Conservation (phyloP, 1,140 invertebrate genomes). For the Saxidomus purpurata region DNA sequence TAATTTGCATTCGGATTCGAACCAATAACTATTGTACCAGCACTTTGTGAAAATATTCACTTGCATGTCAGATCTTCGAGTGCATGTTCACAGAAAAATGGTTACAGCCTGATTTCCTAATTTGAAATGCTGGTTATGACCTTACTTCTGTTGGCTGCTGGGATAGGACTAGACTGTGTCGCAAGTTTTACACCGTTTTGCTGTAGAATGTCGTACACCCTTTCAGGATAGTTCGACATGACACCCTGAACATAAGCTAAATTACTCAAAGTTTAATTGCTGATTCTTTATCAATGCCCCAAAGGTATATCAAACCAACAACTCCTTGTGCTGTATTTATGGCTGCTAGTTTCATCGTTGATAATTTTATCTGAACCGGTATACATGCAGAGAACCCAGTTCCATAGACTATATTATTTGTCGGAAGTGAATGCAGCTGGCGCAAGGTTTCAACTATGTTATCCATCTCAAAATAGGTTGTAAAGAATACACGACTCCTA, state of each 20-base stretch:
- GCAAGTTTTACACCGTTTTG: neutral
- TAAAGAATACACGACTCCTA: neutral
- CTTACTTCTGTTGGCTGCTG: neutral
- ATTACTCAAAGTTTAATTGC: neutral
- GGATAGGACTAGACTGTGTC: neutral
- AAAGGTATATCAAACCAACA: neutral
- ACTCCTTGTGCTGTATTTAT: slow-evolving; percentile 8
- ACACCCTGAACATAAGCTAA: neutral
- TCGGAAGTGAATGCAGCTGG: neutral
- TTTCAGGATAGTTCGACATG: neutral
- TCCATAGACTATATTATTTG: slow-evolving; percentile 10
- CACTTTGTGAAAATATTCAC: neutral
- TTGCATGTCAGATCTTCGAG: neutral
- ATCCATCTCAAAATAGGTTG: neutral
- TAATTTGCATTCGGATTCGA: neutral
- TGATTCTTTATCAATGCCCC: neutral
- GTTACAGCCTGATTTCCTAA: neutral
- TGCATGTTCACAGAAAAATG: neutral
- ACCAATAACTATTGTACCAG: neutral
- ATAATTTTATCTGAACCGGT: neutral
- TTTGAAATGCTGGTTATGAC: neutral
- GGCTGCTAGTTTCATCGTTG: neutral
- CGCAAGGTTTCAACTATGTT: neutral
- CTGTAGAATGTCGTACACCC: neutral
- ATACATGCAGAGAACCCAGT: neutral